phyloP scores from a whole-genome alignment of 2,888 invertebrate genomes.

The Camptogramma bilineatum region DNA sequence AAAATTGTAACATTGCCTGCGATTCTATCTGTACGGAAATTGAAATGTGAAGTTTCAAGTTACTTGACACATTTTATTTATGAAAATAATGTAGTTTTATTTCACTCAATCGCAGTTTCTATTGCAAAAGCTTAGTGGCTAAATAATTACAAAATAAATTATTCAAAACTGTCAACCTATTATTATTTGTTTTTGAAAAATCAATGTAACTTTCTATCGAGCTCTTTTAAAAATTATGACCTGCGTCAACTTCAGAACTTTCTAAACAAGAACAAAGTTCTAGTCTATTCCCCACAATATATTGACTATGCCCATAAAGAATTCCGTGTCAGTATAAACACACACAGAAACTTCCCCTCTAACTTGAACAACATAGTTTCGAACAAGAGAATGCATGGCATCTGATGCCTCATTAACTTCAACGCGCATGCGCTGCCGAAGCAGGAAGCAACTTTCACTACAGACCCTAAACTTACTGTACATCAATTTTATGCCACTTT shows the following conservation, averaged over 20 bases:
- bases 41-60: slow-evolving; percentile 26
- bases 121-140: not conserved
- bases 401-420: slow-evolving; percentile 15
- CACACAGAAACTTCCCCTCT: not conserved
- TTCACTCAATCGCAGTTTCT: not conserved
- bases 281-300: too few relatives aligned
- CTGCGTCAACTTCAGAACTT: too few relatives aligned
- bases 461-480: too few relatives aligned
- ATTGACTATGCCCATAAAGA: not conserved
- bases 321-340: not conserved
- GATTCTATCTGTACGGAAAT: slow-evolving; percentile 16
- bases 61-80: not conserved
- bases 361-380: slow-evolving; percentile 2
- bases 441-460: not conserved
- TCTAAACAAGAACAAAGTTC: too few relatives aligned
- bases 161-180: too few relatives aligned
- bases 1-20: slow-evolving; percentile 3
- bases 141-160: too few relatives aligned
- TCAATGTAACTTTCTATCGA: too few relatives aligned
- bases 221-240: too few relatives aligned
- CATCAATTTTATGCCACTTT: too few relatives aligned
- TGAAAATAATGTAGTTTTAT: not conserved
- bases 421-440: slow-evolving; percentile 16
- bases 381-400: slow-evolving; percentile 12
- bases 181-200: too few relatives aligned